These are phyloP conservation scores for Octopus sinensis DNA, from an alignment of 1,140 invertebrate genomes.

Conservation along the genomic window DNA sequence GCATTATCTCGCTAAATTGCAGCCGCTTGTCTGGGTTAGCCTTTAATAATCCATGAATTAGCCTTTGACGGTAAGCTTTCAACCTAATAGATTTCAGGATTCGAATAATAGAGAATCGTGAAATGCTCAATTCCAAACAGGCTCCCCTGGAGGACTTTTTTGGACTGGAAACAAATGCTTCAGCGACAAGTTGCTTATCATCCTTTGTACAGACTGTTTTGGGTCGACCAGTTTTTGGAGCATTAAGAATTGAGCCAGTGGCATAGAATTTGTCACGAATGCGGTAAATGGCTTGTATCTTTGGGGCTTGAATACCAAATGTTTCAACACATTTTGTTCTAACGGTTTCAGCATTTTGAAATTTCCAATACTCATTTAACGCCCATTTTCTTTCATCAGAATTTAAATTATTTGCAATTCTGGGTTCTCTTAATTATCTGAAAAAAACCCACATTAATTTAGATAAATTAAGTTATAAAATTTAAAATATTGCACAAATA, in stretches of 20 bases:
- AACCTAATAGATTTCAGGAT: neutral
- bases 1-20: neutral
- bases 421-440: neutral
- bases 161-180: neutral
- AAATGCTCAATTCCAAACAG: neutral
- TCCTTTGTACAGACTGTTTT: neutral
- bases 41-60: neutral
- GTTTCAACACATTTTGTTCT: neutral
- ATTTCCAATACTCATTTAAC: neutral
- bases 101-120: neutral
- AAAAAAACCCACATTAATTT: neutral
- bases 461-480: neutral
- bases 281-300: neutral
- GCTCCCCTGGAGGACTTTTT: neutral
- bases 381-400: neutral
- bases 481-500: neutral
- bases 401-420: neutral
- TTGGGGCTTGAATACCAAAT: neutral
- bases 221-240: neutral
- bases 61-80: neutral
- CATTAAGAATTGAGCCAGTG: slow-evolving; percentile 3
- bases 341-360: neutral
- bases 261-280: slow-evolving; percentile 1
- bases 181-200: neutral
- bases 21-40: neutral